Percentiles rank a stretch among this genome's conserved stretches.
Evolutionary conservation across 2,888 invertebrate genomes (phyloP).

Genomic region (Coecobrya sp.): DNA sequence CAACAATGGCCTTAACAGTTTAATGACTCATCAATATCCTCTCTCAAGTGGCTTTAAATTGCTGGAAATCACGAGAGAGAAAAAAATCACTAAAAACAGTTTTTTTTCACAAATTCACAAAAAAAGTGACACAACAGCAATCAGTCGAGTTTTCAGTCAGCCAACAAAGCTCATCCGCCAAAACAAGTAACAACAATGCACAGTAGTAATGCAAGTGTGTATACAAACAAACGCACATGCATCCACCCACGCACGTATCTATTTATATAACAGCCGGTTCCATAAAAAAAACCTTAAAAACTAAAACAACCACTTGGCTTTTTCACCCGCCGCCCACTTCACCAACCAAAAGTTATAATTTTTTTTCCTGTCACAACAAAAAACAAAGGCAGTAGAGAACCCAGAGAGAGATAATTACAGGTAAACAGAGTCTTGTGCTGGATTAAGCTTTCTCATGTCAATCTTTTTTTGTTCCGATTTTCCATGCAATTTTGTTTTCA

Average conservation of each 20-base stretch:
- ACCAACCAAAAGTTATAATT: conserved; percentile 8
- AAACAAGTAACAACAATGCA: no score
- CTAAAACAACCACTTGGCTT: neutral
- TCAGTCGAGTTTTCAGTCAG: no score
- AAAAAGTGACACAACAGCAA: no score
- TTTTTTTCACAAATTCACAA: no score
- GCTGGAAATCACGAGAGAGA: no score
- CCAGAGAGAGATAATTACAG: conserved; percentile 13
- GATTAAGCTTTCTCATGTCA: neutral
- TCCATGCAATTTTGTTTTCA: neutral
- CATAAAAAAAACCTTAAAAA: neutral
- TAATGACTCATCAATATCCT: no score
- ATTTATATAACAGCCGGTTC: neutral
- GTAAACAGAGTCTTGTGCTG: no score
- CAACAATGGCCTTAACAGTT: no score
- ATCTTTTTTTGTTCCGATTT: neutral
- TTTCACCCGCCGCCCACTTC: neutral
- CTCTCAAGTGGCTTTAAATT: no score
- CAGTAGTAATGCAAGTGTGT: no score
- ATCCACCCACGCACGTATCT: neutral
- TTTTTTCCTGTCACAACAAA: conserved; percentile 20
- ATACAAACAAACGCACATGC: neutral
- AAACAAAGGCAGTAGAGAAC: neutral
- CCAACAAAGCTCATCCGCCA: no score
- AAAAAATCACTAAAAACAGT: no score